These are phyloP conservation scores for Pseudonaja textilis DNA, from an alignment of 2,113 vertebrate genomes.

Conservation along the genomic window DNA sequence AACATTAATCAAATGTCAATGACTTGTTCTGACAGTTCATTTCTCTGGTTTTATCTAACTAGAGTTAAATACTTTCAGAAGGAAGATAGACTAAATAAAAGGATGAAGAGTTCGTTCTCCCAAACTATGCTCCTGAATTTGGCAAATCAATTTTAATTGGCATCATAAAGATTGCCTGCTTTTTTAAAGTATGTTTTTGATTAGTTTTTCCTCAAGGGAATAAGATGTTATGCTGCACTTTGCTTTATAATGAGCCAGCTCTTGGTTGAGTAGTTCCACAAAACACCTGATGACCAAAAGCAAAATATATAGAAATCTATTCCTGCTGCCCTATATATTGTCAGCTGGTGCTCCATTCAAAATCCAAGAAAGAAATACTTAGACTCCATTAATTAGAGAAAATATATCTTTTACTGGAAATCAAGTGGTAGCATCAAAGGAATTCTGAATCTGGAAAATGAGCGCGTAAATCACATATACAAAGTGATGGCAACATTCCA, in stretches of 20 bases:
- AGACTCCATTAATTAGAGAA: too few species aligned
- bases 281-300: neutral
- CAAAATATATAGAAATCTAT: slow-evolving; percentile 35
- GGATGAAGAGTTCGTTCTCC: slow-evolving; percentile 52
- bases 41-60: slow-evolving; percentile 65
- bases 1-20: slow-evolving; percentile 65
- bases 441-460: too few species aligned
- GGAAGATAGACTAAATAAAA: slow-evolving; percentile 63
- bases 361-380: too few species aligned
- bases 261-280: slow-evolving; percentile 13
- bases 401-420: too few species aligned
- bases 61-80: slow-evolving; percentile 59
- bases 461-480: too few species aligned
- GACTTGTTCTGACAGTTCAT: slow-evolving; percentile 59
- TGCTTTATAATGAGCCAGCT: slow-evolving; percentile 4
- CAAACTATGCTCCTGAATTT: slow-evolving; percentile 52
- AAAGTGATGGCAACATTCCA: too few species aligned
- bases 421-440: too few species aligned
- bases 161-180: slow-evolving; percentile 28
- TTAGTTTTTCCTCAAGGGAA: neutral
- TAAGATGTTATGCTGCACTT: slow-evolving; percentile 32
- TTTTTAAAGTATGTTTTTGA: slow-evolving; percentile 42
- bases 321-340: slow-evolving; percentile 19
- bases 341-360: too few species aligned
- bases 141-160: slow-evolving; percentile 59